These are phyloP conservation scores for Pseudocheirus occidentalis DNA, from an alignment of 2,797 vertebrate species.

Conservation along the genomic window DNA sequence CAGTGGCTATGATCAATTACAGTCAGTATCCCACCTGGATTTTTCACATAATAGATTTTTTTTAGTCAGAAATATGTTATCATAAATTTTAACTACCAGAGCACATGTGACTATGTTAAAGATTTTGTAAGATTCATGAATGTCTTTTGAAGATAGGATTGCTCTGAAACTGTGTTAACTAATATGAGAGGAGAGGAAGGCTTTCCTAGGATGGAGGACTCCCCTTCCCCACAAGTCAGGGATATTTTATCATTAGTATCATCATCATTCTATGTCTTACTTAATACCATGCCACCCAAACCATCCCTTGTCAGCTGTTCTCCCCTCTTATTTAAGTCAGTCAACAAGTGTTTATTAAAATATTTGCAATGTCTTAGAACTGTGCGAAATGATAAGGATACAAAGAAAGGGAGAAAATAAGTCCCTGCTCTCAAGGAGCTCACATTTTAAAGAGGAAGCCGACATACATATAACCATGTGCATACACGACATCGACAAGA, in stretches of 20 bases:
- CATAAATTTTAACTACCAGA: not conserved
- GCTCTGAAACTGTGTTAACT: not conserved
- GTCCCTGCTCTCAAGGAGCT: not conserved
- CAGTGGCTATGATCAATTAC: not conserved
- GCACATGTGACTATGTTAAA: not conserved
- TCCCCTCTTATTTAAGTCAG: not conserved
- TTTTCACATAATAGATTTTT: slow-evolving; percentile 31
- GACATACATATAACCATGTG: not conserved
- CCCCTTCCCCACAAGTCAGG: not conserved
- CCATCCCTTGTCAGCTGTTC: not conserved
- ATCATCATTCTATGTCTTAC: not conserved
- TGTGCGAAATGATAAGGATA: not conserved
- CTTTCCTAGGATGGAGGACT: not conserved
- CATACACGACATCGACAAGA: not conserved
- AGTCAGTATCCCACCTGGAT: slow-evolving; percentile 14
- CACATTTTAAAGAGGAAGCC: not conserved
- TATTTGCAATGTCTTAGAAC: not conserved
- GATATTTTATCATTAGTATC: not conserved
- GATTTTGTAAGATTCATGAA: not conserved
- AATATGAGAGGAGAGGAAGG: not conserved
- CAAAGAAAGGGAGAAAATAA: not conserved
- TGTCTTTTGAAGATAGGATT: not conserved
- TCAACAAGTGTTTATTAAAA: not conserved
- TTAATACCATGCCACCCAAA: not conserved
- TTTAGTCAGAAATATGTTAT: not conserved